Conservation (phyloP, 2,113 vertebrate species). For the Vulpes vulpes region DNA sequence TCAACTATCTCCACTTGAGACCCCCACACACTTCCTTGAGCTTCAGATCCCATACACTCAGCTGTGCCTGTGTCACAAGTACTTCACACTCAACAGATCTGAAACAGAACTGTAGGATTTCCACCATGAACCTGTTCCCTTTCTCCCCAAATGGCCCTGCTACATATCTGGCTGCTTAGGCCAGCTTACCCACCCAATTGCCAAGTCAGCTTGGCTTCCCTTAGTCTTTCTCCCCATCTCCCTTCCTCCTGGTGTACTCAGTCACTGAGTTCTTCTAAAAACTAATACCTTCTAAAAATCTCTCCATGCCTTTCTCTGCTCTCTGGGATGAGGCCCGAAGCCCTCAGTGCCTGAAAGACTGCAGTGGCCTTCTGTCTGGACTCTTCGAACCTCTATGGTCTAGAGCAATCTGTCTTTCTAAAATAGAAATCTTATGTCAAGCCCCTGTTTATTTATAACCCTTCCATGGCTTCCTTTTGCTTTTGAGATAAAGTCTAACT, state of each 20-base stretch:
- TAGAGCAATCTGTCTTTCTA: constrained; percentile 24
- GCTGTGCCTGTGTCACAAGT: constrained; percentile 14
- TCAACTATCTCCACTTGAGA: background rate
- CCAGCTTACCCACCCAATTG: background rate
- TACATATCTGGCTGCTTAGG: background rate
- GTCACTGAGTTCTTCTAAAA: constrained; percentile 35
- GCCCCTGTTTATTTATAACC: background rate
- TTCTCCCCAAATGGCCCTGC: background rate
- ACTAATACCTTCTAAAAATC: constrained; percentile 10
- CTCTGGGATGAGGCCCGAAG: background rate
- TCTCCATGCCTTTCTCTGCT: background rate
- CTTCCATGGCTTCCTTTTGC: constrained; percentile 48
- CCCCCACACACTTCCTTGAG: background rate
- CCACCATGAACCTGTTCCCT: background rate
- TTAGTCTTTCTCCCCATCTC: constrained; percentile 21
- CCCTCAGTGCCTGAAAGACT: background rate
- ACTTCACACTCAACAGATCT: background rate
- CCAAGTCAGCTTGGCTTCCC: background rate
- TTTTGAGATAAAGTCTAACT: constrained; percentile 20
- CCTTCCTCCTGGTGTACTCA: background rate
- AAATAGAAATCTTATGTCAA: constrained; percentile 59
- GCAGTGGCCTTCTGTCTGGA: background rate
- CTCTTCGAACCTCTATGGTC: background rate
- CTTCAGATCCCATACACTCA: constrained; percentile 4
- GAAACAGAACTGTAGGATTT: background rate